Evolutionary conservation across 1,140 invertebrate genomes (phyloP).

Genomic region (Drosophila ananassae): DNA sequence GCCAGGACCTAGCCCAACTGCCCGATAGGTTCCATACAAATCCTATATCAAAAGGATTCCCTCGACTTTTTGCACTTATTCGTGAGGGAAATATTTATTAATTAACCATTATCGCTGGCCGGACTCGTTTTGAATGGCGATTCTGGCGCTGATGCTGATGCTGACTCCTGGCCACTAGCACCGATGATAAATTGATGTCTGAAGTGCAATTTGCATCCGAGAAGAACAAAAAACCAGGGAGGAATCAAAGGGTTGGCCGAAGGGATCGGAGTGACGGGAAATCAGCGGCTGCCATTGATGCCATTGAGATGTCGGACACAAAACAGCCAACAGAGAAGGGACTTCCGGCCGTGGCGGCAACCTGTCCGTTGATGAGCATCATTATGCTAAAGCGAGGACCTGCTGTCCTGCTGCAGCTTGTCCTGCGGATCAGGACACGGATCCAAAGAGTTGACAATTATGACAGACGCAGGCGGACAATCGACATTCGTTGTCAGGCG

Average conservation of each 20-base stretch:
- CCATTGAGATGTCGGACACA: conserved; percentile 41
- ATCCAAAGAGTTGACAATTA: conserved; percentile 74
- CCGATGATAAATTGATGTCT: conserved; percentile 73
- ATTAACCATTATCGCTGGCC: conserved; percentile 76
- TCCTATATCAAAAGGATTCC: conserved; percentile 34
- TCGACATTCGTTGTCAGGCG: conserved; percentile 43
- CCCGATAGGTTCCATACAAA: conserved; percentile 18
- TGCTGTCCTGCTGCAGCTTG: conserved; percentile 35
- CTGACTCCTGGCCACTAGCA: conserved; percentile 22
- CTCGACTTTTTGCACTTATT: conserved; percentile 24
- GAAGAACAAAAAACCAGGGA: conserved; percentile 27
- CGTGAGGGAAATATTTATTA: conserved; percentile 71
- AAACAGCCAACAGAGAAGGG: conserved; percentile 17
- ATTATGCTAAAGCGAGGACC: conserved; percentile 68
- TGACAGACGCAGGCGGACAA: conserved; percentile 61
- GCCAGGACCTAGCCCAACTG: conserved; percentile 5
- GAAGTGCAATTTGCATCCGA: conserved; percentile 78
- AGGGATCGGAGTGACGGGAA: conserved; percentile 28
- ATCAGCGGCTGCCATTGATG: conserved; percentile 63
- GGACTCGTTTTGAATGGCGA: conserved; percentile 12
- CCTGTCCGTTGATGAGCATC: conserved; percentile 72
- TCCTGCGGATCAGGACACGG: conserved; percentile 35
- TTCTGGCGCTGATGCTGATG: conserved; percentile 34
- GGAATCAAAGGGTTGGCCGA: background rate
- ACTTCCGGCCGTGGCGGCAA: conserved; percentile 31